Evolutionary conservation across 2,797 vertebrate species (phyloP).

Genomic region (Peromyscus eremicus): DNA sequence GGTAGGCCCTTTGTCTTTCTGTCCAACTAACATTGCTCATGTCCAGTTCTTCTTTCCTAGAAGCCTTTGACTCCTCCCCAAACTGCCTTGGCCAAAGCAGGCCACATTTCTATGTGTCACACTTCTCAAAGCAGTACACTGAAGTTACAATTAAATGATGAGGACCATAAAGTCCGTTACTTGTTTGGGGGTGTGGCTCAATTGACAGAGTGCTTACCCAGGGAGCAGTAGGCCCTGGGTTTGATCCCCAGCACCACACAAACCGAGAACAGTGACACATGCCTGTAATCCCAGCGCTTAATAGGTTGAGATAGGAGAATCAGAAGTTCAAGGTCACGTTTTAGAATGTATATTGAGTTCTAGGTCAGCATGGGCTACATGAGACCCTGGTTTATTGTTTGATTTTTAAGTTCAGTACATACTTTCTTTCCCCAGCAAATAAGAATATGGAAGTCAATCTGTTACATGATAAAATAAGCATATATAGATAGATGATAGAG

Average conservation of each 20-base stretch:
- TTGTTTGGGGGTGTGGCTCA: not conserved
- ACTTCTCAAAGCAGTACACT: not conserved
- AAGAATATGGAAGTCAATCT: not conserved
- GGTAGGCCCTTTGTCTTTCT: not conserved
- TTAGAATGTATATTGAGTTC: not conserved
- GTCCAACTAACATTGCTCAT: not conserved
- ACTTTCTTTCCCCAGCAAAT: not conserved
- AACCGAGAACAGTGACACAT: not conserved
- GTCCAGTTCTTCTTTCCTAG: not conserved
- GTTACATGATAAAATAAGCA: not conserved
- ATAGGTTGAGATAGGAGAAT: not conserved
- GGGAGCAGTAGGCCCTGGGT: not conserved
- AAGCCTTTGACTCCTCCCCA: not conserved
- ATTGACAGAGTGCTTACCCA: not conserved
- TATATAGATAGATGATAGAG: not conserved
- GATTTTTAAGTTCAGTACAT: not conserved
- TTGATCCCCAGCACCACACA: not conserved
- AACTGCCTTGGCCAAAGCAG: rapidly evolving
- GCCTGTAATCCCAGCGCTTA: not conserved
- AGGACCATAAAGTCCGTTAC: not conserved
- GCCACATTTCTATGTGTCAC: not conserved
- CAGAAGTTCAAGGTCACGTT: not conserved
- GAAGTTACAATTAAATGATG: not conserved
- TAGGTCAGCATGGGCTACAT: not conserved
- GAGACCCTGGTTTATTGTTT: not conserved